Evolutionary conservation across 2,888 invertebrate genomes (phyloP).

Genomic region (Nycteola revayana): DNA sequence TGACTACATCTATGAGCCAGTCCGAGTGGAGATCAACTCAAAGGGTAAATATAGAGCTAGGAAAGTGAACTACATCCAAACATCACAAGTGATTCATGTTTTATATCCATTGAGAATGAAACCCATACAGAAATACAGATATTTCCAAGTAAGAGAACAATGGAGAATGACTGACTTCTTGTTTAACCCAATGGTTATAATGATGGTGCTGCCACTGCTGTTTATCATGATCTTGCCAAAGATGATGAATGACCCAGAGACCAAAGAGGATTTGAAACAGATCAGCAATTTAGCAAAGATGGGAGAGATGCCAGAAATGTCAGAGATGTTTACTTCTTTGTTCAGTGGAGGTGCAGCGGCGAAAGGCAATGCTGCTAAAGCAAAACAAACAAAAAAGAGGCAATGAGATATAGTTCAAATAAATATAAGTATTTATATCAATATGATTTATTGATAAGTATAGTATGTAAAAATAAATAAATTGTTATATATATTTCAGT

Average conservation of each 20-base stretch:
- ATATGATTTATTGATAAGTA: slow-evolving; percentile 36
- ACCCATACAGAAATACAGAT: slow-evolving; percentile 89
- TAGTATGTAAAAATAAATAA: slow-evolving; percentile 35
- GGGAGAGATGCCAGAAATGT: slow-evolving; percentile 96
- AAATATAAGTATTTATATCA: slow-evolving; percentile 43
- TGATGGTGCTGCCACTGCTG: slow-evolving; percentile 97
- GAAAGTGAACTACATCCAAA: slow-evolving; percentile 96
- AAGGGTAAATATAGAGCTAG: slow-evolving; percentile 98
- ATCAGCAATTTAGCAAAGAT: slow-evolving; percentile 90
- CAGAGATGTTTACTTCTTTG: slow-evolving; percentile 95
- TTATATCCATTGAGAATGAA: slow-evolving; percentile 96
- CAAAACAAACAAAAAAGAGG: slow-evolving; percentile 74
- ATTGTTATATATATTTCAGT: slow-evolving; percentile 12
- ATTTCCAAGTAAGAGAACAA: slow-evolving; percentile 97
- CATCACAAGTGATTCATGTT: slow-evolving; percentile 93
- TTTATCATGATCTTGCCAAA: slow-evolving; percentile 96
- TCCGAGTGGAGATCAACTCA: slow-evolving; percentile 97
- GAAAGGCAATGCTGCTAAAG: slow-evolving; percentile 65
- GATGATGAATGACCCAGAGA: slow-evolving; percentile 98
- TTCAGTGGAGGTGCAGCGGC: slow-evolving; percentile 87
- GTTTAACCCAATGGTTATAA: slow-evolving; percentile 98
- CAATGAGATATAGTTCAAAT: slow-evolving; percentile 47
- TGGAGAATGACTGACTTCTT: slow-evolving; percentile 98
- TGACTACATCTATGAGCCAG: slow-evolving; percentile 95
- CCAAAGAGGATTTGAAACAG: slow-evolving; percentile 97